A percentile compares a stretch with the other conserved stretches of the same genome.
phyloP scores from a whole-genome alignment of 2,797 vertebrate genomes.

The Psittacula echo region DNA sequence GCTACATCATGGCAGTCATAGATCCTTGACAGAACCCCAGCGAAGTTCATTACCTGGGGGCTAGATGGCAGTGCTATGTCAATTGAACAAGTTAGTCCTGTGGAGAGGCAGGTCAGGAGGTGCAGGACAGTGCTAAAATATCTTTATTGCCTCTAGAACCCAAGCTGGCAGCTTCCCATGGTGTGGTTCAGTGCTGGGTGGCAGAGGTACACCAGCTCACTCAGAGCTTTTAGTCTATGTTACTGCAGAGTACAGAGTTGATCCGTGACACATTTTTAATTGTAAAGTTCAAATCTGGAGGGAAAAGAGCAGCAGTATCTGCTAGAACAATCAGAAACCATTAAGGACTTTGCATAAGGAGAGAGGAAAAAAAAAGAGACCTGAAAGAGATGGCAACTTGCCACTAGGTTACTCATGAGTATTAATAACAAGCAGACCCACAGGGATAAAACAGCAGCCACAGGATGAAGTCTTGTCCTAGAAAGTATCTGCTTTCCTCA shows the following conservation, averaged over 20 bases:
- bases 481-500: not conserved
- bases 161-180: not conserved
- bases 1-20: not conserved
- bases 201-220: not conserved
- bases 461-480: not conserved
- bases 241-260: not conserved
- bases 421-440: constrained; percentile 15
- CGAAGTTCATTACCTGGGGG: not conserved
- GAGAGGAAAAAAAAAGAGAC: not conserved
- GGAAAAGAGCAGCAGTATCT: not conserved
- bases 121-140: not conserved
- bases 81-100: not conserved
- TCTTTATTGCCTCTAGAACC: not conserved
- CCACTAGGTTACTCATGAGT: not conserved
- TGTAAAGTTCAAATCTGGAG: not conserved
- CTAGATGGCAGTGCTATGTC: not conserved
- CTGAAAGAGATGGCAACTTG: constrained; percentile 15
- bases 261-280: not conserved
- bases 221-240: not conserved
- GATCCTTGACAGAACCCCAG: not conserved
- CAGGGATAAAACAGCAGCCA: not conserved
- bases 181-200: not conserved
- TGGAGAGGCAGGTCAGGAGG: not conserved
- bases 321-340: not conserved
- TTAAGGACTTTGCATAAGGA: not conserved